Conservation (phyloP, 2,888 invertebrate species). For the Antitype chi region DNA sequence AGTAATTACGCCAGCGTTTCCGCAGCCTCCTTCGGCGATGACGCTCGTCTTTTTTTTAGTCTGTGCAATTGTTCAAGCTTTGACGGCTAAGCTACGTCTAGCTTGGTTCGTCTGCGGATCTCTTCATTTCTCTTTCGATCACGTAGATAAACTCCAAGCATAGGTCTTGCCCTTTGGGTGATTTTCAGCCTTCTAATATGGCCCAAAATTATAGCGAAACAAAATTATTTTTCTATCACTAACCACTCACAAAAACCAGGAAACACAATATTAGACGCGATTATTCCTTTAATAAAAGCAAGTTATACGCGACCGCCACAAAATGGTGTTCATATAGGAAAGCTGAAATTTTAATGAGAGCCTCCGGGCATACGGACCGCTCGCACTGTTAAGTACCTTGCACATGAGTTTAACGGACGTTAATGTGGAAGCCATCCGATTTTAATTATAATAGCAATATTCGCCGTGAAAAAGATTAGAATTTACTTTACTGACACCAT, state of each 20-base stretch:
- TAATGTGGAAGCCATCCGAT: neutral
- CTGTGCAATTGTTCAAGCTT: too few species aligned
- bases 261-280: slow-evolving; percentile 56
- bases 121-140: too few species aligned
- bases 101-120: too few species aligned
- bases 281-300: slow-evolving; percentile 62
- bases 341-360: slow-evolving; percentile 80
- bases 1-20: neutral
- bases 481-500: neutral
- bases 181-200: too few species aligned
- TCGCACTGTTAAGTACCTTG: slow-evolving; percentile 49
- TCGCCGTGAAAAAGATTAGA: neutral
- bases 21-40: neutral
- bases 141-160: too few species aligned
- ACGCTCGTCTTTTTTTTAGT: too few species aligned
- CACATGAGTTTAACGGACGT: slow-evolving; percentile 45
- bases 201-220: too few species aligned
- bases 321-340: slow-evolving; percentile 73
- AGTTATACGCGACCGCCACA: slow-evolving; percentile 70
- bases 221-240: neutral
- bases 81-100: too few species aligned
- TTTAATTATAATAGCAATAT: neutral
- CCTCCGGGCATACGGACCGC: slow-evolving; percentile 66
- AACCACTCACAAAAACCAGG: slow-evolving; percentile 11
- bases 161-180: too few species aligned